Percentiles rank a stretch among this genome's conserved stretches.
phyloP scores from a whole-genome alignment of 2,113 vertebrate genomes.

The Indri indri region DNA sequence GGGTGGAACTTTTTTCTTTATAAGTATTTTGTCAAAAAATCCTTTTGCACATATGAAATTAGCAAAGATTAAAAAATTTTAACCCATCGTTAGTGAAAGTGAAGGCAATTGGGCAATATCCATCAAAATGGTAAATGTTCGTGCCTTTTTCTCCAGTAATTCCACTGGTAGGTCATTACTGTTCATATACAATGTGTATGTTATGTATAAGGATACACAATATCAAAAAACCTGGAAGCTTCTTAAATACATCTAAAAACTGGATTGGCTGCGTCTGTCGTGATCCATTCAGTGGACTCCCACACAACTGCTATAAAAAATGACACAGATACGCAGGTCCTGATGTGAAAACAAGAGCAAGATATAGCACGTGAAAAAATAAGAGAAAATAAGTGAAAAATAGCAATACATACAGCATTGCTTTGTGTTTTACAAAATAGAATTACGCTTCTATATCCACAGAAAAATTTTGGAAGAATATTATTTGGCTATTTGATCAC shows the following conservation, averaged over 20 bases:
- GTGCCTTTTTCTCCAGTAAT: neutral
- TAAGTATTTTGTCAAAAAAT: constrained; percentile 16
- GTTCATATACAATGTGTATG: neutral
- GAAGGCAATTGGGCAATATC: neutral
- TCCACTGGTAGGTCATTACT: neutral
- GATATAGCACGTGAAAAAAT: neutral
- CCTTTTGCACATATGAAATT: neutral
- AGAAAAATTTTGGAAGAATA: neutral
- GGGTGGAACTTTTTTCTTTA: neutral
- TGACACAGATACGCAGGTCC: neutral
- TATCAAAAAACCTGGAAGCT: neutral
- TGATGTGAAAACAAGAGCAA: neutral
- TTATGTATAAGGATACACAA: neutral
- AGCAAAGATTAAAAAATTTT: neutral
- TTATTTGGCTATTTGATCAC: neutral
- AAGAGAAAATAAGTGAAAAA: neutral
- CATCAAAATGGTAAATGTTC: neutral
- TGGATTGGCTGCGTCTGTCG: neutral
- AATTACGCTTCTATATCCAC: neutral
- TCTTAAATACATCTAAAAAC: constrained; percentile 13
- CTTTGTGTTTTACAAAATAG: neutral
- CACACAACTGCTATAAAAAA: neutral
- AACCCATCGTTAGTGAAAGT: neutral
- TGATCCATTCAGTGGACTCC: neutral
- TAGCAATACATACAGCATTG: neutral